Evolutionary conservation across 2,797 vertebrate species (phyloP), one percentile per base, ranked within the genome.

Genomic region (Buphagus erythrorhynchus): DNA sequence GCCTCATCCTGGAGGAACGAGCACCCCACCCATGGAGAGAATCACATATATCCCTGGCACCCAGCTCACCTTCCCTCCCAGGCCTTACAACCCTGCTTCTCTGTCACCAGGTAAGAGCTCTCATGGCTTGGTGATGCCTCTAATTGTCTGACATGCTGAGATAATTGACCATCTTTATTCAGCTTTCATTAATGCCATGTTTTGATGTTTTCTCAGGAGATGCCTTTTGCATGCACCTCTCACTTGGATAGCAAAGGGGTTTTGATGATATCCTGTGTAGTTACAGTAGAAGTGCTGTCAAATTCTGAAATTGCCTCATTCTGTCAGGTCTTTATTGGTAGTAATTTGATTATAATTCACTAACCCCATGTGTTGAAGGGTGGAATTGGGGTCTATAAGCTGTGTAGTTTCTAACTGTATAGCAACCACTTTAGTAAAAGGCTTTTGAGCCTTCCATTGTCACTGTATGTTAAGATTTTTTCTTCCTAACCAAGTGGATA

Each of bases 1-100:
- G 98, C 99, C 99, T 99, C 99, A 99, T 96, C 99, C 99, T 85
- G 99, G 99, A 97, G 99, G 99, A 96, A 98, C 99, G 86, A 99
- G 98, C 98, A 99, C 99, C 94, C 99, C 99, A 91, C 99, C 99
- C 96, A 99, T 99, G 99, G 99, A 99, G 97, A 99, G 99, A 97
- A 99, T 99, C 98, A 99, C 99, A 18, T 99, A 99, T 95, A 99
- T 99, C 98, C 98, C 99, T 54, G 99, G 99, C 95, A 98, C 99
- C 97, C 99, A 99, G 98, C 98, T 99, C 94, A 98, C 99, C 61
- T 99, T 99, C 98, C 99, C 99, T 97, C 97, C 99, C 97, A 99
- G 99, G 98, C 98, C 99, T 95, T 99, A 99, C 98, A 99, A 99
- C 97, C 99, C 99, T 96, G 98, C 99, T 83, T 99, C 99, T 96